These are phyloP conservation scores for Arnoldichthys spilopterus DNA, from an alignment of 2,797 vertebrate species.

Conservation along the genomic window DNA sequence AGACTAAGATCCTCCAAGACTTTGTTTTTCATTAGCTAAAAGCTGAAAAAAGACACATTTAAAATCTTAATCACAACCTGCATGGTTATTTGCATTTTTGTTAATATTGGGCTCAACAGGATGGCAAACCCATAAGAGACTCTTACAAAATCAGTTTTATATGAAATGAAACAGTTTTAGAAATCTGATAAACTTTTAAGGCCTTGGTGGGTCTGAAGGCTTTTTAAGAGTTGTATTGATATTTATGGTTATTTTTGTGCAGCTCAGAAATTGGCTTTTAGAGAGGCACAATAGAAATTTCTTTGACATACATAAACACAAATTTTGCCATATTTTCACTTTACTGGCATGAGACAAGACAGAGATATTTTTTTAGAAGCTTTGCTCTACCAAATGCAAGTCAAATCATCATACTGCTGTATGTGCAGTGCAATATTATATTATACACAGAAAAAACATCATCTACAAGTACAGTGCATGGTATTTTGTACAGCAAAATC, in stretches of 20 bases:
- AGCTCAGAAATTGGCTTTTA: background rate
- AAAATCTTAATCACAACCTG: constrained; percentile 96
- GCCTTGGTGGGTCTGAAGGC: background rate
- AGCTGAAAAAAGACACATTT: constrained; percentile 88
- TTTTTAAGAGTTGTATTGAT: background rate
- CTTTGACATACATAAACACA: background rate
- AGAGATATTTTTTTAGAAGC: background rate
- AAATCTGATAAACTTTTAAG: constrained; percentile 64
- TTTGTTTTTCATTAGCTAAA: constrained; percentile 97
- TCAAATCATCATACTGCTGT: background rate
- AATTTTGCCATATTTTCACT: background rate
- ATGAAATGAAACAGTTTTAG: constrained; percentile 32
- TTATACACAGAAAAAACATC: no score
- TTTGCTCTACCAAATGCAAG: background rate
- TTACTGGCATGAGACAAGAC: background rate
- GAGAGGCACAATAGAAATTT: background rate
- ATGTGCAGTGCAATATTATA: background rate
- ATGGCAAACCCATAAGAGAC: constrained; percentile 40
- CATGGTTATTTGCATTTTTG: constrained; percentile 89
- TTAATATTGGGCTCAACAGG: constrained; percentile 85
- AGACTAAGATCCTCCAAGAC: constrained; percentile 93
- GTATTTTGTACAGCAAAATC: background rate
- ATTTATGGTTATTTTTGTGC: background rate
- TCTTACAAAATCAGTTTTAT: constrained; percentile 28
- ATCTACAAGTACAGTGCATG: no score